A percentile compares a stretch with the other conserved stretches of the same genome.
These are phyloP conservation scores for Eupsilia transversa DNA, from an alignment of 2,888 invertebrate species.

Conservation along the genomic window DNA sequence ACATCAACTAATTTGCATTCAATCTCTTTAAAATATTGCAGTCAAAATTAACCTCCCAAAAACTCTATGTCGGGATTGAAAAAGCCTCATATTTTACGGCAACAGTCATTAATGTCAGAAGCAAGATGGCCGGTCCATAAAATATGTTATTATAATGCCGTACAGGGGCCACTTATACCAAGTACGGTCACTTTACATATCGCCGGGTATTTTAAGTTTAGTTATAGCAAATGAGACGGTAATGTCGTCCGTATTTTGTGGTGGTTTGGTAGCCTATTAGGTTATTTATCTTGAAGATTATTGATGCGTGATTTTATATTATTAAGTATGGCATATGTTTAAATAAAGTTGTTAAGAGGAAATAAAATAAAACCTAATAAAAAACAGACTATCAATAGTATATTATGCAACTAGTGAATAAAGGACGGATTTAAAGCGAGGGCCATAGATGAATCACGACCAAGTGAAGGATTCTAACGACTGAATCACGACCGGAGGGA, in stretches of 20 bases:
- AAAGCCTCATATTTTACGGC: conserved; percentile 76
- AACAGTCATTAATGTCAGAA: conserved; percentile 82
- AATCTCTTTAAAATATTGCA: conserved; percentile 61
- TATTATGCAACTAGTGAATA: too few relatives aligned
- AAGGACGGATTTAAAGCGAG: too few relatives aligned
- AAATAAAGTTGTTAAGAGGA: neutral
- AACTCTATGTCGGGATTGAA: conserved; percentile 66
- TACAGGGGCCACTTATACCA: conserved; percentile 74
- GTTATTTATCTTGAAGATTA: conserved; percentile 4
- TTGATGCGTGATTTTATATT: neutral
- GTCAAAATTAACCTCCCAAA: conserved; percentile 66
- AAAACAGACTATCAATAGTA: neutral
- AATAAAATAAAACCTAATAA: neutral
- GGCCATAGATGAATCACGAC: too few relatives aligned
- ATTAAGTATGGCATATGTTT: too few relatives aligned
- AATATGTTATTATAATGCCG: conserved; percentile 82
- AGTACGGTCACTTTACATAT: conserved; percentile 78
- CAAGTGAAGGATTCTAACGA: too few relatives aligned
- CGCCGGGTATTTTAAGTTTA: conserved; percentile 61
- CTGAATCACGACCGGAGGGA: too few relatives aligned
- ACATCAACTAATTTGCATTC: conserved; percentile 44
- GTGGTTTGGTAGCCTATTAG: conserved; percentile 5
- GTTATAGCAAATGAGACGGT: conserved; percentile 60
- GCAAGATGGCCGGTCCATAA: conserved; percentile 80
- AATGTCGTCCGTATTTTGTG: conserved; percentile 49